Conservation (phyloP, 37 sponge, comb jelly and placozoan genomes). For the Ephydatia muelleri region DNA sequence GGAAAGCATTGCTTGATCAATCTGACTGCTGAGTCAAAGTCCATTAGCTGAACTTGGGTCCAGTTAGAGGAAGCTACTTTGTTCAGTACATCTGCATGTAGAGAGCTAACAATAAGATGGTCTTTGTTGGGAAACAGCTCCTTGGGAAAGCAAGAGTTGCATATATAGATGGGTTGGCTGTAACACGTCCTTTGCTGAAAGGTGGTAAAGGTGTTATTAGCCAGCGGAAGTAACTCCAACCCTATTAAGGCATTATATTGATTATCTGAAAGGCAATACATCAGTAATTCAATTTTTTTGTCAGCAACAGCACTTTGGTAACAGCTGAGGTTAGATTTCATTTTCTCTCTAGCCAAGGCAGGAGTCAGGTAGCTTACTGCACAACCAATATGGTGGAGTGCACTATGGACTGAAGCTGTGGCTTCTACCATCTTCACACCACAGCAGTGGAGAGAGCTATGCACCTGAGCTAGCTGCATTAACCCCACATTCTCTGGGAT, state of each 20-base stretch:
- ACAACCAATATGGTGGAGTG: neutral
- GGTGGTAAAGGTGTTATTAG: constrained; percentile 2
- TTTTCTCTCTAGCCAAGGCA: neutral
- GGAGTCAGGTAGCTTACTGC: neutral
- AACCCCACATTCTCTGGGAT: neutral
- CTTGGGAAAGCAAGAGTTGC: constrained; percentile 1
- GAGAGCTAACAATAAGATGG: neutral
- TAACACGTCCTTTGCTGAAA: neutral
- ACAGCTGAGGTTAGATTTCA: neutral
- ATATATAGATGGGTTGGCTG: neutral
- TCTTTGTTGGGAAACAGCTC: constrained; percentile 12
- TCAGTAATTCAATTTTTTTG: constrained; percentile 18
- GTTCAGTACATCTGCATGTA: constrained; percentile 11
- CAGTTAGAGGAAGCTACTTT: constrained; percentile 10
- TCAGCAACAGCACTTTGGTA: neutral
- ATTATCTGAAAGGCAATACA: constrained; percentile 25
- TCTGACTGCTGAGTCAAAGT: neutral
- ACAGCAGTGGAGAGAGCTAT: constrained; percentile 6
- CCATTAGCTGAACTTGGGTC: constrained; percentile 29
- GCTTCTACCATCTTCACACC: constrained; percentile 1
- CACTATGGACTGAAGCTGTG: constrained; percentile 11
- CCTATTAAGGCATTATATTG: constrained; percentile 13
- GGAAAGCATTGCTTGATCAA: constrained; percentile 10
- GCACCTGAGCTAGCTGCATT: neutral
- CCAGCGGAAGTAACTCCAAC: constrained; percentile 32